Evolutionary conservation across 2,797 vertebrate genomes (phyloP).

Genomic region (Ficedula albicollis): DNA sequence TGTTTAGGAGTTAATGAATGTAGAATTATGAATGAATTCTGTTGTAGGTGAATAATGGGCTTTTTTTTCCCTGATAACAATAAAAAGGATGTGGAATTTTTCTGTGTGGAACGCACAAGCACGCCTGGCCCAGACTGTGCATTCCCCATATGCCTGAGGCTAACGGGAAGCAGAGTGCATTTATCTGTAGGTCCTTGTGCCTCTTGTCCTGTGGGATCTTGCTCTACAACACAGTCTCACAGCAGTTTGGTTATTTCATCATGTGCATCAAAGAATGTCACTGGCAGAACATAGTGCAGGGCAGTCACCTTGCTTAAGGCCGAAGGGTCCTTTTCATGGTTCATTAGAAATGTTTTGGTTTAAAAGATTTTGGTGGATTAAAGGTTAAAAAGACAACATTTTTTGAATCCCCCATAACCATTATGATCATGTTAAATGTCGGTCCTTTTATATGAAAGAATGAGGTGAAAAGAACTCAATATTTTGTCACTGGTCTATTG

Average conservation of each 20-base stretch:
- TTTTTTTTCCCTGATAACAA: background rate
- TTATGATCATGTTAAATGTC: slow-evolving; percentile 38
- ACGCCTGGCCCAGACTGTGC: background rate
- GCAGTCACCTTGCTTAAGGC: background rate
- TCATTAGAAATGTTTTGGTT: background rate
- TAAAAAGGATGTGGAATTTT: background rate
- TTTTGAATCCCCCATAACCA: background rate
- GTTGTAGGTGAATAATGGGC: background rate
- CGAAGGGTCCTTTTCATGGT: background rate
- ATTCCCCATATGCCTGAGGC: background rate
- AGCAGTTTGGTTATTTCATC: background rate
- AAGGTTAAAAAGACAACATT: background rate
- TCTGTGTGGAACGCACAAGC: background rate
- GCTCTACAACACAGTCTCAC: background rate
- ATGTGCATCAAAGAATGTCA: background rate
- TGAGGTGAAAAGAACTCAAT: slow-evolving; percentile 49
- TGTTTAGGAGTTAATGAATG: background rate
- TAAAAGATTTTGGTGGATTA: slow-evolving; percentile 19
- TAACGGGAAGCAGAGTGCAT: background rate
- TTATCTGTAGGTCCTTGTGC: background rate
- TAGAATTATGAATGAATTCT: background rate
- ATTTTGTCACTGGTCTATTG: slow-evolving; percentile 66
- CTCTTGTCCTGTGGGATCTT: background rate
- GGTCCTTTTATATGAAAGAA: slow-evolving; percentile 52
- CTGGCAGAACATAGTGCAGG: background rate